Evolutionary conservation across 2,888 invertebrate genomes (phyloP).

Genomic region (Phasia obesa): DNA sequence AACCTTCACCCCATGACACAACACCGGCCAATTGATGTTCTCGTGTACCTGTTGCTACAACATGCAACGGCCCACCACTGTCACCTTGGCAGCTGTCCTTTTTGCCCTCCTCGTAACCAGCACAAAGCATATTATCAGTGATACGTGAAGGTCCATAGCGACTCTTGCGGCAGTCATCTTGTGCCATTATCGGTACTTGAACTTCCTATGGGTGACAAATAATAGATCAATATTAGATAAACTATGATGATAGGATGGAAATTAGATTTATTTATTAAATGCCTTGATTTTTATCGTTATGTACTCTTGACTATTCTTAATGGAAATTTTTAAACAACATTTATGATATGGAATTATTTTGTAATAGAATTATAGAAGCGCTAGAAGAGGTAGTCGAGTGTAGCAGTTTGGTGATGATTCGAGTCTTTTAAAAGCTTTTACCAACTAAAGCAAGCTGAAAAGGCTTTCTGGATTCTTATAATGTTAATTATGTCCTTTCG

Average conservation of each 20-base stretch:
- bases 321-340: no score
- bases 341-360: no score
- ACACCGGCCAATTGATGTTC: constrained; percentile 84
- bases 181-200: constrained; percentile 87
- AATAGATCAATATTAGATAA: constrained; percentile 2
- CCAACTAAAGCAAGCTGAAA: no score
- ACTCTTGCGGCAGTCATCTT: constrained; percentile 83
- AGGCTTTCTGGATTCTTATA: no score
- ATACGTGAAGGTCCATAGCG: constrained; percentile 80
- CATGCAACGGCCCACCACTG: constrained; percentile 81
- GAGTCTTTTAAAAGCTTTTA: no score
- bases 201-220: constrained; percentile 85
- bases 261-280: no score
- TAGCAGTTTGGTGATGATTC: no score
- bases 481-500: no score
- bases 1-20: constrained; percentile 85
- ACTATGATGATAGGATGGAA: not conserved
- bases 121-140: constrained; percentile 81
- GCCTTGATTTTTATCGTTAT: no score
- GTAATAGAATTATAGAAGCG: no score
- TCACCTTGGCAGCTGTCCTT: constrained; percentile 82
- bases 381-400: no score
- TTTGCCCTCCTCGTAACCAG: constrained; percentile 79
- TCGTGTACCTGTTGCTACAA: constrained; percentile 76
- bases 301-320: no score